Evolutionary conservation across 2,797 vertebrate species (phyloP).

Genomic region (Amphiprion clarkii): DNA sequence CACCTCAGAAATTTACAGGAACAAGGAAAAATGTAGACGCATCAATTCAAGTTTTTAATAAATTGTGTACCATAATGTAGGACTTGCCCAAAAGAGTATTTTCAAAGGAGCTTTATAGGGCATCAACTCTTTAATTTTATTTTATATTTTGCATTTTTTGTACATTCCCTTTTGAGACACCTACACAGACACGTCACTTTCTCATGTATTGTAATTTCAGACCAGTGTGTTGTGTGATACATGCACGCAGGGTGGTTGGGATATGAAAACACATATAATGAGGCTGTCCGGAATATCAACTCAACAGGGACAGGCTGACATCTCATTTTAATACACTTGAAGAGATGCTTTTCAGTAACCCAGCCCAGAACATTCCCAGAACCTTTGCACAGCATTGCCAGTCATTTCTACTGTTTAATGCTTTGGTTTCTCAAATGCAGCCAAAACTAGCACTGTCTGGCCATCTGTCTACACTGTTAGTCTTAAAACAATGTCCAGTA

Average conservation of each 20-base stretch:
- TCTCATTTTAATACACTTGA: slow-evolving; percentile 39
- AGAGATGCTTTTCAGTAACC: slow-evolving; percentile 52
- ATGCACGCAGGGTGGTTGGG: slow-evolving; percentile 17
- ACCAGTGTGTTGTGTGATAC: background rate
- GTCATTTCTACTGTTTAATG: slow-evolving; percentile 60
- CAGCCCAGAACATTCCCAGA: slow-evolving; percentile 68
- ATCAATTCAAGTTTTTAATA: slow-evolving; percentile 20
- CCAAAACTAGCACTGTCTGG: slow-evolving; percentile 67
- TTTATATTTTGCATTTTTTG: slow-evolving; percentile 13
- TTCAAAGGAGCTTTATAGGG: slow-evolving; percentile 11
- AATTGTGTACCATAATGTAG: slow-evolving; percentile 9
- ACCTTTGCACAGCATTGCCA: slow-evolving; percentile 70
- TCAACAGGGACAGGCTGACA: slow-evolving; percentile 22
- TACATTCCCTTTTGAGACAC: slow-evolving; percentile 20
- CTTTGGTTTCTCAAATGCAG: slow-evolving; percentile 66
- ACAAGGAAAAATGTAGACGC: background rate
- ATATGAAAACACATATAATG: slow-evolving; percentile 23
- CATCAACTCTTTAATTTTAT: slow-evolving; percentile 22
- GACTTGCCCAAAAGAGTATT: slow-evolving; percentile 3
- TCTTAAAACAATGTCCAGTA: slow-evolving; percentile 69
- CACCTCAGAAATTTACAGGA: slow-evolving; percentile 10
- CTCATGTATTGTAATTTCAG: background rate
- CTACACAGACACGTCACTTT: background rate
- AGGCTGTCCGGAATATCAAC: slow-evolving; percentile 26
- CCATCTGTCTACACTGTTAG: slow-evolving; percentile 63